Conservation (phyloP, 2,797 vertebrate species). For the Pseudochromis fuscus region DNA sequence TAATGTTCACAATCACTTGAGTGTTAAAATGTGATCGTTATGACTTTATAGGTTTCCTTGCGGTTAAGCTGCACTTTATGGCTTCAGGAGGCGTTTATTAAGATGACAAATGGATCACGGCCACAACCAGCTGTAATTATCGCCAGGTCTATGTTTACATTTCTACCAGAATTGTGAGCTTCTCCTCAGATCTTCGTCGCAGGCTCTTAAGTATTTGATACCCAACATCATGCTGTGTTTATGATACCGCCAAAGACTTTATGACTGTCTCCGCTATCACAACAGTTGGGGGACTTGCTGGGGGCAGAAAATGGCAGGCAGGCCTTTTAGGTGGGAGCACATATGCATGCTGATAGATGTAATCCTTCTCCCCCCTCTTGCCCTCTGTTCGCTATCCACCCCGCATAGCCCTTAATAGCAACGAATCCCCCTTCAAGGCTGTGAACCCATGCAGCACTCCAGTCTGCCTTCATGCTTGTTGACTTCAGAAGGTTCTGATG, state of each 20-base stretch:
- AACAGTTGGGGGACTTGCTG: slow-evolving; percentile 67
- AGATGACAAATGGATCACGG: slow-evolving; percentile 63
- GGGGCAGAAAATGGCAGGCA: slow-evolving; percentile 62
- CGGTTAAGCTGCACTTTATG: slow-evolving; percentile 44
- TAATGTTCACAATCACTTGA: not conserved
- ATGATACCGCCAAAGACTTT: slow-evolving; percentile 73
- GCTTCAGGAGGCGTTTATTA: slow-evolving; percentile 61
- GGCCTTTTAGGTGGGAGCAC: slow-evolving; percentile 73
- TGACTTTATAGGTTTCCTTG: slow-evolving; percentile 43
- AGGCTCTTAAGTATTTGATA: slow-evolving; percentile 72
- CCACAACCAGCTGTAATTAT: slow-evolving; percentile 69
- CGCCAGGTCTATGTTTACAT: slow-evolving; percentile 69
- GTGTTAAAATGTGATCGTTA: slow-evolving; percentile 25
- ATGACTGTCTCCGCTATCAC: slow-evolving; percentile 72
- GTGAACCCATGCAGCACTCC: slow-evolving; percentile 76
- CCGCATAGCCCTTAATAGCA: slow-evolving; percentile 63
- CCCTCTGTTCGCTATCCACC: slow-evolving; percentile 64
- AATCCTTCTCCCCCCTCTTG: slow-evolving; percentile 72
- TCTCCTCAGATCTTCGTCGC: slow-evolving; percentile 63
- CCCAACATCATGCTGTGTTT: slow-evolving; percentile 76
- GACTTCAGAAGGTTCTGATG: slow-evolving; percentile 87
- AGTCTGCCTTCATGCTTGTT: slow-evolving; percentile 86
- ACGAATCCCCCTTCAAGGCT: slow-evolving; percentile 78
- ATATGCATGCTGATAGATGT: slow-evolving; percentile 79
- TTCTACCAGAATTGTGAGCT: slow-evolving; percentile 47